A percentile compares a stretch with the other conserved stretches of the same genome.
These are phyloP conservation scores for Phrynocephalus versicolor DNA, from an alignment of 2,113 vertebrate genomes.

Conservation along the genomic window DNA sequence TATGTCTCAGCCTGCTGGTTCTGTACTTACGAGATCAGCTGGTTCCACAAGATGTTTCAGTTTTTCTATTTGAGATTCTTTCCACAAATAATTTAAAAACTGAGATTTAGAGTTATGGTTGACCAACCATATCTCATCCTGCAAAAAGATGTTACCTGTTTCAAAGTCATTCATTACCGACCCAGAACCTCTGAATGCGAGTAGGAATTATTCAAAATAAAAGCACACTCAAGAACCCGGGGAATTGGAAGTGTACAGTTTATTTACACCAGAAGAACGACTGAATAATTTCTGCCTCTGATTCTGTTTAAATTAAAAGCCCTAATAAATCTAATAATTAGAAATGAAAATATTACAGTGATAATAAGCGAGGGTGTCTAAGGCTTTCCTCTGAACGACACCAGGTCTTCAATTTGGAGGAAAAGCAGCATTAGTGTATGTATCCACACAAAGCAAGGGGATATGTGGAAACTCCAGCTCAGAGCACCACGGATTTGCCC, in stretches of 20 bases:
- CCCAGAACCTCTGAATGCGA: not conserved
- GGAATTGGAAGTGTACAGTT: conserved; percentile 50
- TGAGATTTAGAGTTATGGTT: not conserved
- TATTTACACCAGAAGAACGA: conserved; percentile 63
- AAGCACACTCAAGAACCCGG: conserved; percentile 29
- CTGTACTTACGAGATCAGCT: not conserved
- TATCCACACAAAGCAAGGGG: conserved; percentile 59
- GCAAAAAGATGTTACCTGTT: not conserved
- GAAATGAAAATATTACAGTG: conserved; percentile 41
- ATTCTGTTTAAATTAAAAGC: conserved; percentile 59
- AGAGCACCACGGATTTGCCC: conserved; percentile 38
- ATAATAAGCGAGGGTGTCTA: conserved; percentile 49
- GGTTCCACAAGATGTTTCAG: not conserved
- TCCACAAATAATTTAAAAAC: not conserved
- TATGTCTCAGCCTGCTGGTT: not conserved
- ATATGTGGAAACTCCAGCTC: conserved; percentile 51
- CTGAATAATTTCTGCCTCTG: conserved; percentile 49
- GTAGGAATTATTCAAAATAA: conserved; percentile 19
- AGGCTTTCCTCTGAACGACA: conserved; percentile 36
- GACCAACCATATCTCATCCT: not conserved
- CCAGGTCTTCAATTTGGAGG: conserved; percentile 45
- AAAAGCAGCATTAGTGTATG: conserved; percentile 63
- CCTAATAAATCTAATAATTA: conserved; percentile 48
- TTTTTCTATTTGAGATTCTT: not conserved
- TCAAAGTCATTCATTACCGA: not conserved